Percentiles rank a stretch among this genome's conserved stretches.
Conservation (phyloP, 2,113 vertebrate genomes). For the Nanger granti region DNA sequence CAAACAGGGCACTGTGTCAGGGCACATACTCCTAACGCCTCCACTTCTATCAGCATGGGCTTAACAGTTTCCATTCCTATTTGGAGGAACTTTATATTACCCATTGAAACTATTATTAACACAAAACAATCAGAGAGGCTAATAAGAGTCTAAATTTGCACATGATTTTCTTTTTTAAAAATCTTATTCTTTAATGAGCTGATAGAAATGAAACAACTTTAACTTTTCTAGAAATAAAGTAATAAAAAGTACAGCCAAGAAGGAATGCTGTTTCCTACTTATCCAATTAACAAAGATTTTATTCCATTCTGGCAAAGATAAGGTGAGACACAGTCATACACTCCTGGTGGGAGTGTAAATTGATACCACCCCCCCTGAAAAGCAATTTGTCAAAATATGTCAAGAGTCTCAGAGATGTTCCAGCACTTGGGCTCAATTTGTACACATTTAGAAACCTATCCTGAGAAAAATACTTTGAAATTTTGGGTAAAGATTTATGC, state of each 20-base stretch:
- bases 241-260: conserved; percentile 33
- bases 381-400: conserved; percentile 60
- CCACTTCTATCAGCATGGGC: background rate
- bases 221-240: conserved; percentile 32
- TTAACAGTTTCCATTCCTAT: background rate
- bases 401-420: conserved; percentile 23
- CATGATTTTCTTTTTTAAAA: background rate
- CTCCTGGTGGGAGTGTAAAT: conserved; percentile 23
- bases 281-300: conserved; percentile 57
- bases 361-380: conserved; percentile 3
- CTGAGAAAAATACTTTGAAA: conserved; percentile 38
- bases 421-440: conserved; percentile 9
- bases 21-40: background rate
- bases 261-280: conserved; percentile 42
- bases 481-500: conserved; percentile 30
- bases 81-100: background rate
- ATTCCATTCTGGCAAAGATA: conserved; percentile 1
- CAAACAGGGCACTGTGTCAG: background rate
- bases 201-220: conserved; percentile 19
- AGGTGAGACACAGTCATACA: background rate
- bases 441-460: background rate
- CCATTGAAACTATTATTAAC: background rate
- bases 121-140: background rate
- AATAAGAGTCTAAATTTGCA: conserved; percentile 41
- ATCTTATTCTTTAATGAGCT: conserved; percentile 27